A percentile compares a stretch with the other conserved stretches of the same genome.
phyloP scores from a whole-genome alignment of 2,113 vertebrate genomes.

The Pogona vitticeps region DNA sequence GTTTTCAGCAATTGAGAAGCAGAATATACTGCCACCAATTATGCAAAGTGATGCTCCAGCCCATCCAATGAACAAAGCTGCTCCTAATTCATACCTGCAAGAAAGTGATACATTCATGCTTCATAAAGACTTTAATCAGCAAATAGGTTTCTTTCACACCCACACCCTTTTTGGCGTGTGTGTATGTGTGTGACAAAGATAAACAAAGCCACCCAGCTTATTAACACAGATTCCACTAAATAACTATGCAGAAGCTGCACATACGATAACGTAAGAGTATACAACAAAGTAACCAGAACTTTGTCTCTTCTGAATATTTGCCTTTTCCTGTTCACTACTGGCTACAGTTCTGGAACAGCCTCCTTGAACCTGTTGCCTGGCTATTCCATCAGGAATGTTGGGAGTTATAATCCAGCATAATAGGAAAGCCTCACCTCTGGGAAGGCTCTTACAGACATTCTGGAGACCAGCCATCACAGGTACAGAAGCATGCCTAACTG shows the following conservation, averaged over 20 bases:
- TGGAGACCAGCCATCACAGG: neutral
- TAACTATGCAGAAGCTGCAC: neutral
- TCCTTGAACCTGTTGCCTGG: neutral
- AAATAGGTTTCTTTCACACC: conserved; percentile 9
- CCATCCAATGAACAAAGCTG: conserved; percentile 93
- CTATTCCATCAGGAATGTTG: neutral
- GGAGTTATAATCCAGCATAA: neutral
- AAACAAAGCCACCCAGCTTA: neutral
- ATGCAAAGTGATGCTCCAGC: conserved; percentile 90
- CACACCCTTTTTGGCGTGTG: neutral
- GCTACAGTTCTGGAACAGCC: neutral
- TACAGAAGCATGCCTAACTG: neutral
- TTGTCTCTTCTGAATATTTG: neutral
- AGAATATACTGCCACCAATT: conserved; percentile 84
- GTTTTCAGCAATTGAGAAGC: conserved; percentile 80
- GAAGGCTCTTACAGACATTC: neutral
- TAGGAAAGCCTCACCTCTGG: neutral
- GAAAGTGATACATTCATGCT: conserved; percentile 46
- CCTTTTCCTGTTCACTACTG: neutral
- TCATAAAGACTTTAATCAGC: conserved; percentile 16
- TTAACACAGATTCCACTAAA: conserved; percentile 28
- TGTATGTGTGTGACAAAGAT: conserved; percentile 13
- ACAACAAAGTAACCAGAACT: neutral
- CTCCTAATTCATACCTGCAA: conserved; percentile 91
- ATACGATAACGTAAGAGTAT: neutral